These are phyloP conservation scores for Melikaiella ostensackeni DNA, from an alignment of 2,888 invertebrate genomes.

Conservation along the genomic window DNA sequence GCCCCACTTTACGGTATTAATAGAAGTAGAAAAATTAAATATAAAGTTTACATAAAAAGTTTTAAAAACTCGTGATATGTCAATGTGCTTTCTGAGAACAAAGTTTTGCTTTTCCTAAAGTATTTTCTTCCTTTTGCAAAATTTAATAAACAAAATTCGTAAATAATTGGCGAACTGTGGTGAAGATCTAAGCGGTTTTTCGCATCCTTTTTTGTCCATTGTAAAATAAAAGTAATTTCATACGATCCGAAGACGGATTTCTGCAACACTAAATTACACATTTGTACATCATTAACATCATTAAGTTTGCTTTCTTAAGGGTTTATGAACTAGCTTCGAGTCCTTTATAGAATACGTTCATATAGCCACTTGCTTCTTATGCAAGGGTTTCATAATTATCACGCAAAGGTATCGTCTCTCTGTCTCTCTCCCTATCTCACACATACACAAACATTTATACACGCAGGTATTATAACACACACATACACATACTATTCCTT, in stretches of 20 bases:
- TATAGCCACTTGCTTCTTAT: constrained; percentile 35
- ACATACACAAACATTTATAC: constrained; percentile 8
- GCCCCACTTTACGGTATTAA: too few species aligned
- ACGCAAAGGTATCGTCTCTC: constrained; percentile 35
- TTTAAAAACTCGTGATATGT: too few species aligned
- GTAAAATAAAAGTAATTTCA: constrained; percentile 39
- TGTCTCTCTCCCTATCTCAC: constrained; percentile 29
- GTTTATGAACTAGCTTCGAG: constrained; percentile 50
- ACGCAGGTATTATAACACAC: neutral
- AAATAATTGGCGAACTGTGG: constrained; percentile 55
- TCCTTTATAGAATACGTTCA: constrained; percentile 42
- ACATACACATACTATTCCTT: constrained; percentile 1
- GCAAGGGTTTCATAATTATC: constrained; percentile 24
- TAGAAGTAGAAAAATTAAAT: too few species aligned
- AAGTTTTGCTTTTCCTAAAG: neutral
- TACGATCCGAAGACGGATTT: constrained; percentile 40
- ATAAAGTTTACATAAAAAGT: too few species aligned
- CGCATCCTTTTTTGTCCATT: constrained; percentile 38
- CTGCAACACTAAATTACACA: constrained; percentile 68
- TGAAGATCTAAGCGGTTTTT: constrained; percentile 51
- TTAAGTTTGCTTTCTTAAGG: constrained; percentile 46
- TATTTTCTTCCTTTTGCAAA: neutral
- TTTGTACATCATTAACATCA: constrained; percentile 67
- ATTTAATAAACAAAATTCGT: constrained; percentile 40
- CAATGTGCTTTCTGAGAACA: neutral